A percentile compares a stretch with the other conserved stretches of the same genome.
Evolutionary conservation across 2,888 invertebrate genomes (phyloP).

Genomic region (Philhelius pedissequus): DNA sequence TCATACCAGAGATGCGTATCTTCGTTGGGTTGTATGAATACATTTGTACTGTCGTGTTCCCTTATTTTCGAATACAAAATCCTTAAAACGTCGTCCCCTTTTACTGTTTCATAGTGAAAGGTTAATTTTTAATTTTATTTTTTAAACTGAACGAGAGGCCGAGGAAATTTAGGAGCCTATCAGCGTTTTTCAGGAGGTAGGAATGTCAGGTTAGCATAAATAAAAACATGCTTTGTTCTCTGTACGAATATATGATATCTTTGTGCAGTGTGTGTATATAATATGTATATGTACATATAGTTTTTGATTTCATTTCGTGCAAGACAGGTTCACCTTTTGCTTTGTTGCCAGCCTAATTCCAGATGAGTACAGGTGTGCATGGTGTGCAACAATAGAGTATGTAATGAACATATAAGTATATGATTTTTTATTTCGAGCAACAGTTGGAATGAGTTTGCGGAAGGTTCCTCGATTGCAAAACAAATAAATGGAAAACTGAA

Average conservation of each 20-base stretch:
- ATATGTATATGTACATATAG: slow-evolving; percentile 21
- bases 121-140: neutral
- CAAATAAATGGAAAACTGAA: neutral
- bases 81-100: slow-evolving; percentile 16
- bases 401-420: neutral
- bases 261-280: slow-evolving; percentile 17
- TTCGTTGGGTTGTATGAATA: neutral
- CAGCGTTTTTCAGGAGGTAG: slow-evolving; percentile 13
- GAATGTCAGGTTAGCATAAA: slow-evolving; percentile 29
- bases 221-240: neutral
- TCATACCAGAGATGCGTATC: slow-evolving; percentile 26
- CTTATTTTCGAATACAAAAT: slow-evolving; percentile 1
- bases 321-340: slow-evolving; percentile 43
- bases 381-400: slow-evolving; percentile 38
- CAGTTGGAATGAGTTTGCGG: slow-evolving; percentile 23
- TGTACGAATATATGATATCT: neutral
- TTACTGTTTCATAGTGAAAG: neutral
- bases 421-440: slow-evolving; percentile 34
- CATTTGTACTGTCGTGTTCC: neutral
- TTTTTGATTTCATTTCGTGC: slow-evolving; percentile 2
- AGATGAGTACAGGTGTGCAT: slow-evolving; percentile 46
- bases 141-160: neutral
- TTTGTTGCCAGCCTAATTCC: slow-evolving; percentile 2
- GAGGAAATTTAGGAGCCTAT: slow-evolving; percentile 1
- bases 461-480: slow-evolving; percentile 13